Percentiles rank a stretch among this genome's conserved stretches.
Conservation (phyloP, 92 coral and sea anemone species). For the Epizoanthus fatuus region DNA sequence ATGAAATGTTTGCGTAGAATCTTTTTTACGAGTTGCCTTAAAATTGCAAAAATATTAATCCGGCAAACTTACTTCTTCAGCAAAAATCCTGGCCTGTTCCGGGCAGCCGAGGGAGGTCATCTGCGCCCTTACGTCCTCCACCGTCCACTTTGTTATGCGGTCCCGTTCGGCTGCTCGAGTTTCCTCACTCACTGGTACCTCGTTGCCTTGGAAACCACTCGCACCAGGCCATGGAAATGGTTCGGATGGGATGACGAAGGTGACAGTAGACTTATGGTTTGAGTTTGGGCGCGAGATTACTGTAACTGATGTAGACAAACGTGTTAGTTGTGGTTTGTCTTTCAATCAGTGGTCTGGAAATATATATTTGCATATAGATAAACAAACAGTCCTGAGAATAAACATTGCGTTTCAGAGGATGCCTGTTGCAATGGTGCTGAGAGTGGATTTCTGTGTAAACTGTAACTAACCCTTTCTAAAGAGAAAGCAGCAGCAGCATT, state of each 20-base stretch:
- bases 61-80: slow-evolving; percentile 78
- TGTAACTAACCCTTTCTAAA: too few relatives aligned
- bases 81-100: slow-evolving; percentile 94
- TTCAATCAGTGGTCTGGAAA: background rate
- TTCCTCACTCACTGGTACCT: slow-evolving; percentile 75
- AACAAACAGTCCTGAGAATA: too few relatives aligned
- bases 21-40: too few relatives aligned
- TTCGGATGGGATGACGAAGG: slow-evolving; percentile 19
- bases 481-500: too few relatives aligned
- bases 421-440: too few relatives aligned
- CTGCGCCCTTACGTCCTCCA: slow-evolving; percentile 95
- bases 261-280: slow-evolving; percentile 25
- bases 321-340: background rate
- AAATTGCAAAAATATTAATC: too few relatives aligned
- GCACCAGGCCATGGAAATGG: slow-evolving; percentile 51
- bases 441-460: too few relatives aligned
- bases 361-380: background rate
- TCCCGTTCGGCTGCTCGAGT: slow-evolving; percentile 91
- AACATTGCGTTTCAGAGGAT: too few relatives aligned
- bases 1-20: too few relatives aligned
- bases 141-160: slow-evolving; percentile 89
- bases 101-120: slow-evolving; percentile 89
- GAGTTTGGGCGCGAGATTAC: slow-evolving; percentile 15
- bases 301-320: background rate
- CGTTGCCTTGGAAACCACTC: slow-evolving; percentile 61